These are phyloP conservation scores for Tichodroma muraria DNA, from an alignment of 2,113 vertebrate species.

Conservation along the genomic window DNA sequence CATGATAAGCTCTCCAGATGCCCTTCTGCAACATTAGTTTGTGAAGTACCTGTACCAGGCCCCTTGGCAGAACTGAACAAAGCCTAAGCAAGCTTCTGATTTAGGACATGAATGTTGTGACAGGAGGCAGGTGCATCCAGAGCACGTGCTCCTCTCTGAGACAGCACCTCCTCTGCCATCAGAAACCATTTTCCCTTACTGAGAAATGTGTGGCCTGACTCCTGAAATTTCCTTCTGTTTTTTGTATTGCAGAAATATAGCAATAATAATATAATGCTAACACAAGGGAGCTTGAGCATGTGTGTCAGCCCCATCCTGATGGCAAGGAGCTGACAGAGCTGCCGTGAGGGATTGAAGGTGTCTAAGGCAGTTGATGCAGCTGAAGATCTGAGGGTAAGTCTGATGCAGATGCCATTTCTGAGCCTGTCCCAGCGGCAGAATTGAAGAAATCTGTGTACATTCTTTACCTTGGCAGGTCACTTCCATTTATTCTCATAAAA, in stretches of 20 bases:
- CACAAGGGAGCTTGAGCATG: rapidly evolving
- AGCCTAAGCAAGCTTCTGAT: not conserved
- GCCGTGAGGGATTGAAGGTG: rapidly evolving
- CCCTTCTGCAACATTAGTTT: not conserved
- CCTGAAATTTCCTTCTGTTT: not conserved
- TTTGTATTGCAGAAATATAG: not conserved
- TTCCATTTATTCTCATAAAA: not conserved
- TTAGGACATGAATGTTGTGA: not conserved
- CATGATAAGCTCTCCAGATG: not conserved
- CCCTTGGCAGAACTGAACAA: not conserved
- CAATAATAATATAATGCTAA: too few relatives aligned
- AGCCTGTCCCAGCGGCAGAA: not conserved
- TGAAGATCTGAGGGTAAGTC: not conserved
- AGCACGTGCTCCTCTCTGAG: not conserved
- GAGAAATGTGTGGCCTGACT: not conserved
- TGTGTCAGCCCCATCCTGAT: not conserved
- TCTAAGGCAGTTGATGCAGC: not conserved
- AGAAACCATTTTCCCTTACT: not conserved
- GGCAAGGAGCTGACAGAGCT: not conserved
- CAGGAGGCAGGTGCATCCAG: not conserved
- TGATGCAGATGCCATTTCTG: not conserved
- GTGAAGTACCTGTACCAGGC: not conserved
- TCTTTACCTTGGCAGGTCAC: conserved; percentile 3
- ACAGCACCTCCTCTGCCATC: not conserved
- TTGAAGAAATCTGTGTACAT: not conserved